Evolutionary conservation across 1,140 invertebrate species (phyloP).

Genomic region (Papilio polytes): DNA sequence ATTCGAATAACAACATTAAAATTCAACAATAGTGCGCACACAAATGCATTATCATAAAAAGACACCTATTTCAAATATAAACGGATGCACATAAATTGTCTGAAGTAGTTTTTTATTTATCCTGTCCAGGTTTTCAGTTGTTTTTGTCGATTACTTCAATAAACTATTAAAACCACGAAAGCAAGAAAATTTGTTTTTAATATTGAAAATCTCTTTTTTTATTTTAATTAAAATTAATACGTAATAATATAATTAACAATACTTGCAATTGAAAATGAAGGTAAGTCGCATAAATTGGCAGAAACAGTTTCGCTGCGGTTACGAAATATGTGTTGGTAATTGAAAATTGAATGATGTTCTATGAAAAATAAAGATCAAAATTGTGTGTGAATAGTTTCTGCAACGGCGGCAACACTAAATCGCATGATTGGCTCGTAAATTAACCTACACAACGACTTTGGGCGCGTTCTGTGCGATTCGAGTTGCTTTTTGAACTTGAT

Average conservation of each 20-base stretch:
- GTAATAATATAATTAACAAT: not conserved
- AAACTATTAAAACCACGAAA: not conserved
- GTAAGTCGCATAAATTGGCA: conserved; percentile 32
- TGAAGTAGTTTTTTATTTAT: not conserved
- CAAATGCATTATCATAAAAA: conserved; percentile 16
- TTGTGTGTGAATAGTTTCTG: conserved; percentile 27
- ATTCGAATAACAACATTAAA: conserved; percentile 39
- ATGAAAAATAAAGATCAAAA: conserved; percentile 34
- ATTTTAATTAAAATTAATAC: not conserved
- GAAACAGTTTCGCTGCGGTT: conserved; percentile 33
- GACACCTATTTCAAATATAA: conserved; percentile 6
- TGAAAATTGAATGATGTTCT: conserved; percentile 35
- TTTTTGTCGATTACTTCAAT: not conserved
- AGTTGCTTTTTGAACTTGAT: conserved; percentile 45
- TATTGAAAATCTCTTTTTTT: not conserved
- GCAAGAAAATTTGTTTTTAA: not conserved
- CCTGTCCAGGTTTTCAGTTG: not conserved
- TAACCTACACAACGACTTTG: conserved; percentile 45
- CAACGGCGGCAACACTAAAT: conserved; percentile 41
- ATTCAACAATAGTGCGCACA: conserved; percentile 31
- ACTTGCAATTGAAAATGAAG: conserved; percentile 20
- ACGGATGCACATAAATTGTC: not conserved
- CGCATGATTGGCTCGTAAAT: conserved; percentile 51
- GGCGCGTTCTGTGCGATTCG: conserved; percentile 35
- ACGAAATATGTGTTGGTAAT: conserved; percentile 23